These are phyloP conservation scores for Odontomyia ornata DNA, from an alignment of 2,888 invertebrate genomes.

Conservation along the genomic window DNA sequence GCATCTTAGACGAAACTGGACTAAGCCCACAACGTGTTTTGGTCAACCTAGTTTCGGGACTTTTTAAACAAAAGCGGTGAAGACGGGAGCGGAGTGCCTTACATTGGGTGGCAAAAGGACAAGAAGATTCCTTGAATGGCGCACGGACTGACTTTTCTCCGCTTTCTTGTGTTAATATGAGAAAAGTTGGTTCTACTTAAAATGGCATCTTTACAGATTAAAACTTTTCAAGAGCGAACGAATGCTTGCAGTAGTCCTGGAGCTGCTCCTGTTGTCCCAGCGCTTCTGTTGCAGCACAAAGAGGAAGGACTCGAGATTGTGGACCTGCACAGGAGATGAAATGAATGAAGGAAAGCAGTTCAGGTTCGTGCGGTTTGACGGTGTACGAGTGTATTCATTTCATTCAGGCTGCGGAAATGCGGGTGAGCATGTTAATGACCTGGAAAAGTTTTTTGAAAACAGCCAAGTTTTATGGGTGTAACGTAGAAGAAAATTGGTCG, in stretches of 20 bases:
- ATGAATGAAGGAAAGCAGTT: not conserved
- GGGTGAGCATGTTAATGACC: conserved; percentile 21
- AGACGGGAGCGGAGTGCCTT: not conserved
- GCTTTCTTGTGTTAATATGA: conserved; percentile 18
- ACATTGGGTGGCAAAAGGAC: not conserved
- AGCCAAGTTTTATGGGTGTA: conserved; percentile 12
- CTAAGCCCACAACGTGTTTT: conserved; percentile 3
- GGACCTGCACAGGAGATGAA: not conserved
- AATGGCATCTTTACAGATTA: conserved; percentile 33
- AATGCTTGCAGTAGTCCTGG: conserved; percentile 15
- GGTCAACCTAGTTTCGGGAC: conserved; percentile 30
- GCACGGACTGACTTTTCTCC: not conserved
- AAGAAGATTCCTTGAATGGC: conserved; percentile 14
- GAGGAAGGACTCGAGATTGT: not conserved
- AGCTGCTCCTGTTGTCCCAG: not conserved
- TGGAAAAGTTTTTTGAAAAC: conserved; percentile 31
- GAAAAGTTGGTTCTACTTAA: conserved; percentile 29
- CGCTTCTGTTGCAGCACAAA: not conserved
- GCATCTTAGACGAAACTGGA: not conserved
- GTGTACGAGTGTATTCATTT: conserved; percentile 9
- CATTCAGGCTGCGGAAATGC: not conserved
- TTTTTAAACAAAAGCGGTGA: conserved; percentile 28
- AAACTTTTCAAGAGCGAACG: conserved; percentile 22
- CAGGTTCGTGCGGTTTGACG: not conserved
- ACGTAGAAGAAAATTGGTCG: conserved; percentile 1